Evolutionary conservation across 2,113 vertebrate species (phyloP).

Genomic region (Diadophis punctatus): DNA sequence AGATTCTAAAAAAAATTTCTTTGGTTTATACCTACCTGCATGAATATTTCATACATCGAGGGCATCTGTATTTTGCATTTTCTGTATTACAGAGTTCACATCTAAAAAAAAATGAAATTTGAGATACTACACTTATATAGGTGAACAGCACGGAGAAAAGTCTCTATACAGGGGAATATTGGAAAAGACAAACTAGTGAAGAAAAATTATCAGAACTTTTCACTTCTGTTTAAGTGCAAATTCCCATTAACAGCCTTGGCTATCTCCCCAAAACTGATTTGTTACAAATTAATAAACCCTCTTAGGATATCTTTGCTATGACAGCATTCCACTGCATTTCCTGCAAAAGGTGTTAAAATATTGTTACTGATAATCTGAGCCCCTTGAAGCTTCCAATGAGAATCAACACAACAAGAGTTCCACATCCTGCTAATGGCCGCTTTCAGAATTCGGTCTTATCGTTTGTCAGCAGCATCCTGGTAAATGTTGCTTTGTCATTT

Average conservation of each 20-base stretch:
- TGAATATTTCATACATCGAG: constrained; percentile 80
- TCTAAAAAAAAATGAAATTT: constrained; percentile 62
- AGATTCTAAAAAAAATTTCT: not conserved
- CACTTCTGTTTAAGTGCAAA: not conserved
- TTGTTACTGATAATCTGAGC: not conserved
- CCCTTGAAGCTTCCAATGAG: not conserved
- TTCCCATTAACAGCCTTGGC: not conserved
- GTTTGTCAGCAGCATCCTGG: not conserved
- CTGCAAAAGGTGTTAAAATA: not conserved
- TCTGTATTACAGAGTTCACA: constrained; percentile 82
- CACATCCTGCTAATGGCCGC: not conserved
- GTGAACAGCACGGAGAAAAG: not conserved
- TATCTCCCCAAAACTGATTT: not conserved
- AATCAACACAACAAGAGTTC: not conserved
- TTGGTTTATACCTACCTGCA: constrained; percentile 79
- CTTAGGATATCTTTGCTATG: not conserved
- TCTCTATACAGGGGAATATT: not conserved
- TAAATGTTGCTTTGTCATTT: not conserved
- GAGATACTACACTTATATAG: not conserved
- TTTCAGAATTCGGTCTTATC: not conserved
- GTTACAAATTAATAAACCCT: not conserved
- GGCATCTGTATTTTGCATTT: constrained; percentile 90
- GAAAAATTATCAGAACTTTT: not conserved
- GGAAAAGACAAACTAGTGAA: not conserved
- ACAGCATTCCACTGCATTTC: not conserved